Conservation (phyloP, 2,888 invertebrate species). For the Heliconius ethilla region DNA sequence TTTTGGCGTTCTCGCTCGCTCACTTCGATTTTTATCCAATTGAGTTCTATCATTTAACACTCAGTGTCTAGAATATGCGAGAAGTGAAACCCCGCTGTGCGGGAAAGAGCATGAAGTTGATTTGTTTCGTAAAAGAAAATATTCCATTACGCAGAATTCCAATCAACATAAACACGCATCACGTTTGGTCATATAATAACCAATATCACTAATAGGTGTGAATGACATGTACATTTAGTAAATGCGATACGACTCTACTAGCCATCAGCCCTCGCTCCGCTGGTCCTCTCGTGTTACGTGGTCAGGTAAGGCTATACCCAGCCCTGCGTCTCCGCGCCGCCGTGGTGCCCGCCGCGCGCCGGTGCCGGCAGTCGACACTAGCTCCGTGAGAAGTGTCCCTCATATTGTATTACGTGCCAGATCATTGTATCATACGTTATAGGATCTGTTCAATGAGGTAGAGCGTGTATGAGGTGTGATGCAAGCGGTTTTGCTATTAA, state of each 20-base stretch:
- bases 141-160: neutral
- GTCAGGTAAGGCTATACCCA: slow-evolving; percentile 29
- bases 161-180: neutral
- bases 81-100: too few species aligned
- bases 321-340: neutral
- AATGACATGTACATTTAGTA: neutral
- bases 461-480: neutral
- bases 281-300: slow-evolving; percentile 40
- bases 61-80: too few species aligned
- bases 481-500: neutral
- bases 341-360: slow-evolving; percentile 6
- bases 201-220: neutral
- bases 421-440: slow-evolving; percentile 1
- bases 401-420: slow-evolving; percentile 31
- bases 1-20: too few species aligned
- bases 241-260: slow-evolving; percentile 1
- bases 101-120: too few species aligned
- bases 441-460: slow-evolving; percentile 13
- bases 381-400: slow-evolving; percentile 40
- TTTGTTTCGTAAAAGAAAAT: neutral
- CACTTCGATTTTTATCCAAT: too few species aligned
- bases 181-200: neutral
- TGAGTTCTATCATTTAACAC: too few species aligned
- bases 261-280: slow-evolving; percentile 31
- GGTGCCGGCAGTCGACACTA: slow-evolving; percentile 8